Evolutionary conservation across 37 sponge, comb jelly and placozoan genomes (phyloP).

Genomic region (Eunapius fragilis): DNA sequence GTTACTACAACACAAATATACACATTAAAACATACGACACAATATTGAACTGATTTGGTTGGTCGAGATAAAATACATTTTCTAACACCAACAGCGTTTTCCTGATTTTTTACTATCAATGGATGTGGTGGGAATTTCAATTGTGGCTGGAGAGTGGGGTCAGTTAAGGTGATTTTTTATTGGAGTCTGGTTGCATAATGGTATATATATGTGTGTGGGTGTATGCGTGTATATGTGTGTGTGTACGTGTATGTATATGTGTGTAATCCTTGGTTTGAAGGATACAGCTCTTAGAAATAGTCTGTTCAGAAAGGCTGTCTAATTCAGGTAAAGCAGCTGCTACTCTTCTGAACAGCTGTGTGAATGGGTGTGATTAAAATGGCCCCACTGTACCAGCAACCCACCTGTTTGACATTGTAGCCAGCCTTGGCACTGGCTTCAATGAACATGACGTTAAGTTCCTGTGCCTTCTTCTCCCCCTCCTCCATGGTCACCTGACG

Average conservation of each 20-base stretch:
- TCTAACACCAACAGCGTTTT: background rate
- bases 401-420: slow-evolving; percentile 86
- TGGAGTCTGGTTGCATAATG: background rate
- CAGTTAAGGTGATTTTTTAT: background rate
- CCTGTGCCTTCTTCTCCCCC: slow-evolving; percentile 87
- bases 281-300: slow-evolving; percentile 70
- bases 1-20: no score
- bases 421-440: slow-evolving; percentile 93
- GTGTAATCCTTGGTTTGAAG: background rate
- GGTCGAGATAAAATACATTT: background rate
- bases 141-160: background rate
- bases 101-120: background rate
- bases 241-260: no score
- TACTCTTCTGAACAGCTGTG: slow-evolving; percentile 71
- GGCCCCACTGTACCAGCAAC: background rate
- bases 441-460: slow-evolving; percentile 83
- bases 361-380: background rate
- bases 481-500: slow-evolving; percentile 83
- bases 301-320: slow-evolving; percentile 44
- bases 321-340: slow-evolving; percentile 78
- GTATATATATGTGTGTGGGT: background rate
- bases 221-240: no score
- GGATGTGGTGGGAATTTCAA: background rate
- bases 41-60: background rate
- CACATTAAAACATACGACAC: background rate